Conservation (phyloP, 2,888 invertebrate species). For the Thyatira batis region DNA sequence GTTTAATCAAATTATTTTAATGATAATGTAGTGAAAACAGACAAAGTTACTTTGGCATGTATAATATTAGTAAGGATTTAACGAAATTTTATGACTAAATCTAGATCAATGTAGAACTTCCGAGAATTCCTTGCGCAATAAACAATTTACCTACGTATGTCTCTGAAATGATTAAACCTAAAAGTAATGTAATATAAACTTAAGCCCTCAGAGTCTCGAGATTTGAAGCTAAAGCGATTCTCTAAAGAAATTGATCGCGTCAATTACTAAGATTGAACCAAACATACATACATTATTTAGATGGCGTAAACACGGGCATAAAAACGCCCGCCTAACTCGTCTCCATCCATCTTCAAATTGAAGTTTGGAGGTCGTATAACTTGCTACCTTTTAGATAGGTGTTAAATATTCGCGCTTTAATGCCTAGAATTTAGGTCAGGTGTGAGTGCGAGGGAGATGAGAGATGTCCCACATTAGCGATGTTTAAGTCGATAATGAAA, state of each 20-base stretch:
- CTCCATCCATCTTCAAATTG: conserved; percentile 30
- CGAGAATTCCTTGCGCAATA: not conserved
- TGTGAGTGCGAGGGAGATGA: too few species aligned
- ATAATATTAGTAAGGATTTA: too few species aligned
- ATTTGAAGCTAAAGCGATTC: not conserved
- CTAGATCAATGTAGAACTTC: too few species aligned
- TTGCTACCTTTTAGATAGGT: conserved; percentile 6
- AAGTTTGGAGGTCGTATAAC: conserved; percentile 11
- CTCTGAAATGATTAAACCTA: not conserved
- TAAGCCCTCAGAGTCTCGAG: not conserved
- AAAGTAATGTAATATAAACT: not conserved
- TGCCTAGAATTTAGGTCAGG: not conserved
- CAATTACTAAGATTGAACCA: conserved; percentile 35
- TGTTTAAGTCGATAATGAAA: not conserved
- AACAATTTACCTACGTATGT: not conserved
- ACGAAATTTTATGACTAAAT: too few species aligned
- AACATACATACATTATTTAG: conserved; percentile 31
- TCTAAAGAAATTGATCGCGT: conserved; percentile 24
- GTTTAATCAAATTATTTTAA: too few species aligned
- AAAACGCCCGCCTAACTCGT: conserved; percentile 15
- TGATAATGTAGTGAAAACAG: too few species aligned
- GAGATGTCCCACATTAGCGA: too few species aligned
- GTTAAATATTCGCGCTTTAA: conserved; percentile 18
- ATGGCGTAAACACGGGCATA: conserved; percentile 6
- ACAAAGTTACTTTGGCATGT: too few species aligned